phyloP scores from a whole-genome alignment of 2,113 vertebrate genomes.

The Malaclemys terrapin region DNA sequence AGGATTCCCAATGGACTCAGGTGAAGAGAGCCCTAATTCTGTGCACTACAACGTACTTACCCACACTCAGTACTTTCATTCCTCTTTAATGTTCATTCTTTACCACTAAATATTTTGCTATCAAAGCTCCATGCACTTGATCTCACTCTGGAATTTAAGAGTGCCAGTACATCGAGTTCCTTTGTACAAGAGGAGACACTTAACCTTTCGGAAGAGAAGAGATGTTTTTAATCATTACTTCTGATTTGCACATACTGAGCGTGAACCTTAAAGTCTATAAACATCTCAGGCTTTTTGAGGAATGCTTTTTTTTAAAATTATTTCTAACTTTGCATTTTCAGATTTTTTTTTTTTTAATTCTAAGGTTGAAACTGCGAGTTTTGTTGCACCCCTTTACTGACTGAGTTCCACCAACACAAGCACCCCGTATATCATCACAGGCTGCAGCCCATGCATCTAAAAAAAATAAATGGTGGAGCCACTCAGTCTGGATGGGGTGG shows the following conservation, averaged over 20 bases:
- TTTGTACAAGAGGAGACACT: constrained; percentile 69
- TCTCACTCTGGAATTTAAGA: constrained; percentile 66
- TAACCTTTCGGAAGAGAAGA: constrained; percentile 65
- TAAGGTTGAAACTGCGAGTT: constrained; percentile 32
- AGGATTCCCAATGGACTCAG: neutral
- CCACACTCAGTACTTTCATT: constrained; percentile 38
- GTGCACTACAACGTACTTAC: constrained; percentile 47
- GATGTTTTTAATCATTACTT: constrained; percentile 63
- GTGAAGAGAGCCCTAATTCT: neutral
- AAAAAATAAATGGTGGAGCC: constrained; percentile 30
- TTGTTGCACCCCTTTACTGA: constrained; percentile 15
- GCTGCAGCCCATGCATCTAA: neutral
- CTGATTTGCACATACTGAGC: constrained; percentile 45
- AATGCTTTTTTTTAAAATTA: neutral
- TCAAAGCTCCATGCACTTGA: constrained; percentile 64
- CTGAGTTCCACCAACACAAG: constrained; percentile 20
- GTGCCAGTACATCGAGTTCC: constrained; percentile 54
- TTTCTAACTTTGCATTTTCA: neutral
- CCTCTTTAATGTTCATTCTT: constrained; percentile 33
- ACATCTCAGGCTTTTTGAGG: constrained; percentile 28
- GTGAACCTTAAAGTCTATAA: neutral
- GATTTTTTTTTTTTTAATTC: neutral
- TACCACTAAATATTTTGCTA: constrained; percentile 64
- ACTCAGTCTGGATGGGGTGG: neutral
- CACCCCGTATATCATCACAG: constrained; percentile 50